phyloP scores from a whole-genome alignment of 2,113 vertebrate species.

The Myrmophylax atrothorax region DNA sequence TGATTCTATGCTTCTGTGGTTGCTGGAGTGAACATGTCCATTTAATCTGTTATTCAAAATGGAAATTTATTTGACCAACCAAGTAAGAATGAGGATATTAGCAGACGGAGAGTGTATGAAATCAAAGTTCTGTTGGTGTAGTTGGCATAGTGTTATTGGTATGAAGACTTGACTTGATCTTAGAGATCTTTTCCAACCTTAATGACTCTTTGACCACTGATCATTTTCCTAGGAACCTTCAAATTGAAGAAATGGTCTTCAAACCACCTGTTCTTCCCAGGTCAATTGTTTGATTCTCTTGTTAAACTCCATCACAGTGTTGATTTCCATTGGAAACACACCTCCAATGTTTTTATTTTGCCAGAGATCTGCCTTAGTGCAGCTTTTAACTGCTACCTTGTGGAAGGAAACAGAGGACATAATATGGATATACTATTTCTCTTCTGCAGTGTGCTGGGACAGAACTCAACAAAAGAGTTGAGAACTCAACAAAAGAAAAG shows the following conservation, averaged over 20 bases:
- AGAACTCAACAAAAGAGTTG: background rate
- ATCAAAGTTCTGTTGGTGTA: background rate
- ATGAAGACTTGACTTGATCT: background rate
- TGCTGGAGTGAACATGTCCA: background rate
- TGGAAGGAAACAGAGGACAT: background rate
- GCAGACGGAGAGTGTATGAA: background rate
- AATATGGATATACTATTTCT: background rate
- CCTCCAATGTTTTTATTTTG: background rate
- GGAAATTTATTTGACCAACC: background rate
- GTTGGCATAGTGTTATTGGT: background rate
- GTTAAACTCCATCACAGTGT: background rate
- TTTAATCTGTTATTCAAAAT: background rate
- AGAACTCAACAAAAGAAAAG: background rate
- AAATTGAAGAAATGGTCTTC: background rate
- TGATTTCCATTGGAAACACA: background rate
- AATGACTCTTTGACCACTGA: background rate
- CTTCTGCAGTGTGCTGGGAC: background rate
- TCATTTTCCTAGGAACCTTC: background rate
- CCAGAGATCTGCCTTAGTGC: background rate
- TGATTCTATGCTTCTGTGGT: background rate
- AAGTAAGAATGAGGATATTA: background rate
- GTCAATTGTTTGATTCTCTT: background rate
- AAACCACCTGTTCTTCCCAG: background rate
- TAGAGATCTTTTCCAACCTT: background rate
- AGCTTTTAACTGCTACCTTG: background rate